These are phyloP conservation scores for Phymatocera aterrima DNA, from an alignment of 2,888 invertebrate genomes.

Conservation along the genomic window DNA sequence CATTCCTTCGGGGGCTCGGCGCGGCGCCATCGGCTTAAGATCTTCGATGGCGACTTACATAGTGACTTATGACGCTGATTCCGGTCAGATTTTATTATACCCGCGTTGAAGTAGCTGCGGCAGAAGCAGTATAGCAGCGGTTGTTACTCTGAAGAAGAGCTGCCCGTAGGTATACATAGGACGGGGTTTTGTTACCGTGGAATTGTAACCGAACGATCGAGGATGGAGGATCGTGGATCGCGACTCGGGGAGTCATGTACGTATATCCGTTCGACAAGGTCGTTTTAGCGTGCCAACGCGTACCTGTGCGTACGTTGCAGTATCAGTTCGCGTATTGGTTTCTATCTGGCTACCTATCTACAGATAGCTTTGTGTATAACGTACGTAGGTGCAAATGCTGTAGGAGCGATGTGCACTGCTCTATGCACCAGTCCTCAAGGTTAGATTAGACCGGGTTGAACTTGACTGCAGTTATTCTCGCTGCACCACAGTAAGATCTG, in stretches of 20 bases:
- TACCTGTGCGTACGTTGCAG: neutral
- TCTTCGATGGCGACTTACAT: constrained; percentile 42
- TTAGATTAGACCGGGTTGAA: constrained; percentile 36
- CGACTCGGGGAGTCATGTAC: neutral
- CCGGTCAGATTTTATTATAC: constrained; percentile 30
- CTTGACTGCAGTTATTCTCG: constrained; percentile 28
- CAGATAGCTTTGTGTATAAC: neutral
- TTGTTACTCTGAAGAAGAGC: neutral
- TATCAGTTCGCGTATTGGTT: neutral
- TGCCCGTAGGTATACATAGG: neutral
- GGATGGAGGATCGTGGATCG: neutral
- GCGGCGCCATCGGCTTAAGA: constrained; percentile 42
- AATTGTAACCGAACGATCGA: constrained; percentile 25
- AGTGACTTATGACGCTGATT: constrained; percentile 44
- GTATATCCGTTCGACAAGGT: neutral
- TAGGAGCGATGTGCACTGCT: constrained; percentile 10
- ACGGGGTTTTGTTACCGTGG: constrained; percentile 12
- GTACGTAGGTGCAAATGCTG: neutral
- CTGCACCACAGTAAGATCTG: neutral
- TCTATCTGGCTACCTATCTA: neutral
- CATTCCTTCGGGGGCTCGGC: constrained; percentile 27
- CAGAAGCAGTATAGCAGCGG: neutral
- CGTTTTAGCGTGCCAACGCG: constrained; percentile 33
- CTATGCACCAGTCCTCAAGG: constrained; percentile 28
- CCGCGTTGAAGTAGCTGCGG: neutral